A percentile compares a stretch with the other conserved stretches of the same genome.
phyloP scores from a whole-genome alignment of 2,888 invertebrate species.

The Rotaria sp. region DNA sequence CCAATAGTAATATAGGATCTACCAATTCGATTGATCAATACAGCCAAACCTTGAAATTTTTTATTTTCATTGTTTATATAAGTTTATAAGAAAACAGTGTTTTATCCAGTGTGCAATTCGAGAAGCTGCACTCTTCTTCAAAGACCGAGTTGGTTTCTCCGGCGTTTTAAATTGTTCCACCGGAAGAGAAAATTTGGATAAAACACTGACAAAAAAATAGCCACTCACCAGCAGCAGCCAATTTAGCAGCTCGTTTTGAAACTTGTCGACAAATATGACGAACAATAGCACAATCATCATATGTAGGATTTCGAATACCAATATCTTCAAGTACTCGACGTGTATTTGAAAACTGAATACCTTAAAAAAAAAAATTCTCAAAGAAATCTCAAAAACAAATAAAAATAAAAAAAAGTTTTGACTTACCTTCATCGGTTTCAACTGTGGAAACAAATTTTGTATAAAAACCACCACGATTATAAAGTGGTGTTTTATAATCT shows the following conservation, averaged over 20 bases:
- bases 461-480: constrained; percentile 39
- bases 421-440: constrained; percentile 38
- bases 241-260: constrained; percentile 38
- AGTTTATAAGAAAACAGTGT: no score
- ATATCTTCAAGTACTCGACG: constrained; percentile 40
- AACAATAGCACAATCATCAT: constrained; percentile 41
- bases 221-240: constrained; percentile 37
- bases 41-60: constrained; percentile 58
- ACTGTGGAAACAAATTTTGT: constrained; percentile 41
- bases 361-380: background rate
- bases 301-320: constrained; percentile 38
- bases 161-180: no score
- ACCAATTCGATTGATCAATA: constrained; percentile 80
- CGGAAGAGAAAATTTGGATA: background rate
- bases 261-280: constrained; percentile 40
- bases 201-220: background rate
- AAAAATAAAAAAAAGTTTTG: no score
- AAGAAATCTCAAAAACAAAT: background rate
- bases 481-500: constrained; percentile 39
- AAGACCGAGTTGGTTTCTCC: no score
- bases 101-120: no score
- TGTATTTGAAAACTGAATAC: constrained; percentile 39
- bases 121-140: no score
- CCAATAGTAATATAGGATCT: constrained; percentile 81
- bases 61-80: background rate